Evolutionary conservation across 2,113 vertebrate species (phyloP).

Genomic region (Porphyrio hochstetteri): DNA sequence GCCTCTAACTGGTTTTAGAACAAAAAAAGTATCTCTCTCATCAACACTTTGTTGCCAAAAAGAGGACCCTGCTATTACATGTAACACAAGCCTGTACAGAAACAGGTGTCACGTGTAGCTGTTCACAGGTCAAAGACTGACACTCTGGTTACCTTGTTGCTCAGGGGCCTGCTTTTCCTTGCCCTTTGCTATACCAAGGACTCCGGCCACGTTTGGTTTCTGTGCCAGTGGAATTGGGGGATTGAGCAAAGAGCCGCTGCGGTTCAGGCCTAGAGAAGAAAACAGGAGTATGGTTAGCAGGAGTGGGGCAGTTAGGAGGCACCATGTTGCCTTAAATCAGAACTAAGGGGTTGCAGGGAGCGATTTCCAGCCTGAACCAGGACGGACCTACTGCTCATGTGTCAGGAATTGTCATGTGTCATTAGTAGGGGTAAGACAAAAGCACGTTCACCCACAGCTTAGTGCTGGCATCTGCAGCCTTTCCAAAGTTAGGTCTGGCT

Average conservation of each 20-base stretch:
- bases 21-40: neutral
- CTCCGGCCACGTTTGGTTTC: conserved; percentile 79
- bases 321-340: neutral
- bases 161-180: conserved; percentile 86
- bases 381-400: neutral
- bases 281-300: neutral
- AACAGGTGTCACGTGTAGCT: neutral
- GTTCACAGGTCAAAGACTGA: neutral
- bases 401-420: neutral
- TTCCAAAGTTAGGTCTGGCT: neutral
- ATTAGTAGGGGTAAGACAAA: neutral
- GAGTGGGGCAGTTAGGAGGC: neutral
- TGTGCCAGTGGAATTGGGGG: conserved; percentile 82
- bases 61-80: neutral
- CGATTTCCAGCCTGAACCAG: neutral
- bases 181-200: conserved; percentile 78
- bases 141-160: conserved; percentile 76
- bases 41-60: neutral
- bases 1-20: neutral
- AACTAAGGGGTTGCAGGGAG: neutral
- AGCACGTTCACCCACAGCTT: neutral
- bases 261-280: conserved; percentile 80
- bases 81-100: neutral
- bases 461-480: neutral
- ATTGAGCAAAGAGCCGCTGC: conserved; percentile 86